Percentiles rank a stretch among this genome's conserved stretches.
phyloP scores from a whole-genome alignment of 2,888 invertebrate species.

The Meteorus colon region DNA sequence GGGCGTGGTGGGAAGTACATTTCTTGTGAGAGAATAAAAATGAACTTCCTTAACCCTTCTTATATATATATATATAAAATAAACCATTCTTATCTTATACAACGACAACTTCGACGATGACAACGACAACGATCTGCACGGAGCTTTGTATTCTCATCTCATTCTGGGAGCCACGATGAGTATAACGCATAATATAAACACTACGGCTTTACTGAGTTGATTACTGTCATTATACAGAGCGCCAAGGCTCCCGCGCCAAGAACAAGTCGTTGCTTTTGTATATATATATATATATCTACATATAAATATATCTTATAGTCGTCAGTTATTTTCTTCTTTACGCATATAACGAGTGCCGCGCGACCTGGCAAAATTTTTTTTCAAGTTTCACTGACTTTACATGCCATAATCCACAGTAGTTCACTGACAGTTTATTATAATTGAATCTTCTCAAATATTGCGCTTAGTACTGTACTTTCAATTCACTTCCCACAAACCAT shows the following conservation, averaged over 20 bases:
- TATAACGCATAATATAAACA: slow-evolving; percentile 50
- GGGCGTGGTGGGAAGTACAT: slow-evolving; percentile 41
- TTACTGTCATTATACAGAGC: slow-evolving; percentile 52
- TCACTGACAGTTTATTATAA: background rate
- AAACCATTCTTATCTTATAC: background rate
- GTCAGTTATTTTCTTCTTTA: background rate
- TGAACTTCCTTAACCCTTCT: slow-evolving; percentile 22
- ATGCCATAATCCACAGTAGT: background rate
- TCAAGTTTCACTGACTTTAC: slow-evolving; percentile 20
- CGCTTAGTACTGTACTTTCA: background rate
- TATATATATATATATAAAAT: background rate
- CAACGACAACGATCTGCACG: background rate
- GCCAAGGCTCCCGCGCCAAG: slow-evolving; percentile 49
- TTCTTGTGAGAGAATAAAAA: slow-evolving; percentile 39
- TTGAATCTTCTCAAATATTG: background rate
- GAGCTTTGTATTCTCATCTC: slow-evolving; percentile 13
- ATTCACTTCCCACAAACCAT: background rate
- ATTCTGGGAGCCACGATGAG: slow-evolving; percentile 17
- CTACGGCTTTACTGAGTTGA: slow-evolving; percentile 52
- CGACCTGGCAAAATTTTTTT: slow-evolving; percentile 5
- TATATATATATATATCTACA: slow-evolving; percentile 7
- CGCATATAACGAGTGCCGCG: slow-evolving; percentile 47
- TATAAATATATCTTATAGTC: background rate
- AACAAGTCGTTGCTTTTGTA: slow-evolving; percentile 44
- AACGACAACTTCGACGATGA: slow-evolving; percentile 32